phyloP scores from a whole-genome alignment of 2,797 vertebrate species.

The Morelia viridis region DNA sequence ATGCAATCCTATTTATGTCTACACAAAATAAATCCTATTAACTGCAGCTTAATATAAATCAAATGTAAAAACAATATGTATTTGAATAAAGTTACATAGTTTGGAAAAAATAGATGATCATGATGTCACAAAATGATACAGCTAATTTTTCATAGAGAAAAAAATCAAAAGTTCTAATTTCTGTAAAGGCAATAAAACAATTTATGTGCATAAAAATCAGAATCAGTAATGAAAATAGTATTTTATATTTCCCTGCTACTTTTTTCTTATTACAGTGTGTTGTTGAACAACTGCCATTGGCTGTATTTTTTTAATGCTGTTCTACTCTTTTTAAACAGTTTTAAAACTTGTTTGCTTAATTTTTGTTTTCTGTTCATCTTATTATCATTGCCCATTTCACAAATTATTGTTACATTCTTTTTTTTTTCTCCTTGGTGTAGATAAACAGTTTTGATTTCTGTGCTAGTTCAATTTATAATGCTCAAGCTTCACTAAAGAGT shows the following conservation, averaged over 20 bases:
- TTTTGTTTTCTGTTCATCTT: constrained; percentile 40
- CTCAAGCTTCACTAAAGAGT: constrained; percentile 45
- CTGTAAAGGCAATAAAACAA: constrained; percentile 38
- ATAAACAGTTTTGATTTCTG: constrained; percentile 37
- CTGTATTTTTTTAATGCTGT: constrained; percentile 45
- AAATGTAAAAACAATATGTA: constrained; percentile 21
- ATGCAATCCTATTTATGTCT: background rate
- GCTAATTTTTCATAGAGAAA: constrained; percentile 56
- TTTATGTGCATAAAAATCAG: constrained; percentile 50
- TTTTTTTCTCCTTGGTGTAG: constrained; percentile 31
- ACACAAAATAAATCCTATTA: background rate
- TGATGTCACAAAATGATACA: constrained; percentile 45
- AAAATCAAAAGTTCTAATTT: constrained; percentile 63
- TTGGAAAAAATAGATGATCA: constrained; percentile 37
- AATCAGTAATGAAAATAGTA: constrained; percentile 49
- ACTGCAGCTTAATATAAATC: background rate
- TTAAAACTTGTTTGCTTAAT: constrained; percentile 35
- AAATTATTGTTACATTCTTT: constrained; percentile 33
- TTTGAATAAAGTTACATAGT: constrained; percentile 13
- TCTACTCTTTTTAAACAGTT: constrained; percentile 55
- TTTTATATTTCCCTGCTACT: constrained; percentile 8
- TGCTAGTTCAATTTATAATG: constrained; percentile 40
- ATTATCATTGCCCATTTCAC: constrained; percentile 43
- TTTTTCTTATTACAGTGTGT: constrained; percentile 34
- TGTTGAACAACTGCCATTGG: constrained; percentile 19